phyloP scores from a whole-genome alignment of 1,140 invertebrate genomes.

The Chironomus tepperi region DNA sequence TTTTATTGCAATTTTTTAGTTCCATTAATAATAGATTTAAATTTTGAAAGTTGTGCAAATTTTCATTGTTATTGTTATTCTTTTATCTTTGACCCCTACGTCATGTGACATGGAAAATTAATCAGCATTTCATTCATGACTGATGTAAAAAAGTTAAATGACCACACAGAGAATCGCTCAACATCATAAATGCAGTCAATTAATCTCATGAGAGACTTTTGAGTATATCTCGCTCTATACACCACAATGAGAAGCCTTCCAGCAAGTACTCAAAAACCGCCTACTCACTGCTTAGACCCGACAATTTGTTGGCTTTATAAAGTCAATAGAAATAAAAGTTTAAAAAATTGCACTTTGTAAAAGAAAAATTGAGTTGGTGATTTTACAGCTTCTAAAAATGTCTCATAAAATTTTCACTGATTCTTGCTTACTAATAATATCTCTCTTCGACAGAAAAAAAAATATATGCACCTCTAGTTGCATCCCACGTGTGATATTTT shows the following conservation, averaged over 20 bases:
- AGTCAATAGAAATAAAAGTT: not conserved
- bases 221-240: too few relatives aligned
- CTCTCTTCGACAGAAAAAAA: too few relatives aligned
- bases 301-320: not conserved
- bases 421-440: not conserved
- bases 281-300: not conserved
- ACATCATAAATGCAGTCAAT: not conserved
- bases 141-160: not conserved
- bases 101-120: not conserved
- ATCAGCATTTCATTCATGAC: not conserved
- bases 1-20: not conserved
- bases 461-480: too few relatives aligned
- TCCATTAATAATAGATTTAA: not conserved
- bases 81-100: not conserved
- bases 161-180: not conserved
- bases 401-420: conserved; percentile 13
- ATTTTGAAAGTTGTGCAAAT: not conserved
- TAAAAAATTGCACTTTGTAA: conserved; percentile 5
- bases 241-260: not conserved
- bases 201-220: conserved; percentile 2
- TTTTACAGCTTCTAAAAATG: not conserved
- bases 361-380: not conserved
- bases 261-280: conserved; percentile 1
- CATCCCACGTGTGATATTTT: too few relatives aligned
- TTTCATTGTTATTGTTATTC: not conserved